These are phyloP conservation scores for Entosphenus tridentatus DNA, from an alignment of 2,113 vertebrate species.

Conservation along the genomic window DNA sequence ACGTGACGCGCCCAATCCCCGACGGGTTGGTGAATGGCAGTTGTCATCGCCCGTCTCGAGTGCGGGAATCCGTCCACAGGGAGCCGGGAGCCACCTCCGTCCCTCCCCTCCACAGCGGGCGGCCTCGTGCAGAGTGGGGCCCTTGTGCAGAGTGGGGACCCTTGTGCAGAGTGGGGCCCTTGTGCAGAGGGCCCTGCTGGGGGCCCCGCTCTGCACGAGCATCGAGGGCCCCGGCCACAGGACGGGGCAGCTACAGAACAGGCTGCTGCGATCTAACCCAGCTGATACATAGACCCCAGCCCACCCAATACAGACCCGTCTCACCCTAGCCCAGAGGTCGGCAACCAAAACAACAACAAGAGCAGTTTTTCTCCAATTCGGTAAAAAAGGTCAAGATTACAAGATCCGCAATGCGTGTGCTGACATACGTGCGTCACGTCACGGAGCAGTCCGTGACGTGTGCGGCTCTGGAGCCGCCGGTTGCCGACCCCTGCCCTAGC, in stretches of 20 bases:
- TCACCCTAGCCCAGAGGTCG: no score
- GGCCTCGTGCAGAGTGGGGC: background rate
- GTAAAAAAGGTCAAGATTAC: background rate
- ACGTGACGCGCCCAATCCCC: no score
- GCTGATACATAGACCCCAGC: background rate
- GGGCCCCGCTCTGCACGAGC: no score
- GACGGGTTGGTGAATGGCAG: no score
- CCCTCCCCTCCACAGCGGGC: background rate
- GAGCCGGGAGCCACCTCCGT: background rate
- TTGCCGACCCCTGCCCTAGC: background rate
- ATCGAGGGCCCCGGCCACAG: no score
- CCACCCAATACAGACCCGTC: no score
- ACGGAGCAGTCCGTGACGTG: background rate
- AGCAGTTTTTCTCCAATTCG: background rate
- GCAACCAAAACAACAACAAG: background rate
- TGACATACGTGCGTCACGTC: background rate
- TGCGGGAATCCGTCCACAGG: conserved; percentile 8
- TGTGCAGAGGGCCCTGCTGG: no score
- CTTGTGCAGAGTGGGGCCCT: background rate
- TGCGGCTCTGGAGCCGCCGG: background rate
- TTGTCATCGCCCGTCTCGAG: background rate
- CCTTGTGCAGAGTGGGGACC: background rate
- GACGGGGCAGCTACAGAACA: background rate
- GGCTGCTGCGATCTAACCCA: background rate
- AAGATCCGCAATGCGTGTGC: background rate